These are phyloP conservation scores for Cerastis leucographa DNA, from an alignment of 2,888 invertebrate genomes.

Conservation along the genomic window DNA sequence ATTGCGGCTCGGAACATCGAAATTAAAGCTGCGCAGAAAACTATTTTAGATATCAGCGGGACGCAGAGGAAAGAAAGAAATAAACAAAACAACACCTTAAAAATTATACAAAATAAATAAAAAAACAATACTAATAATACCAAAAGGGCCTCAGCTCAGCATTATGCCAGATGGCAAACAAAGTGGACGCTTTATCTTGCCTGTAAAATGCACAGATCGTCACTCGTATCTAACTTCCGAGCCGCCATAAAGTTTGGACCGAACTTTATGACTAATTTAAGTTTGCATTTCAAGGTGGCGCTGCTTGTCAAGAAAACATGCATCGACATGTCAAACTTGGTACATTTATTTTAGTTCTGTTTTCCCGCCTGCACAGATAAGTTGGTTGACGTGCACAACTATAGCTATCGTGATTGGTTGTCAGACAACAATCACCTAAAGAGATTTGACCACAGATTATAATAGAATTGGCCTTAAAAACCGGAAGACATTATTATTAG, in stretches of 20 bases:
- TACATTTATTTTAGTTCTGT: background rate
- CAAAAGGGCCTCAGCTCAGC: too few relatives aligned
- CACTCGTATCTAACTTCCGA: background rate
- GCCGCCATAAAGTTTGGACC: background rate
- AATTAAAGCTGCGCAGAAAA: background rate
- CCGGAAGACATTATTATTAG: background rate
- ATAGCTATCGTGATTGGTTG: background rate
- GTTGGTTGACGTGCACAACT: background rate
- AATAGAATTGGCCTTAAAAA: background rate
- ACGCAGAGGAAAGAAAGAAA: too few relatives aligned
- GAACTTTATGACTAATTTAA: background rate
- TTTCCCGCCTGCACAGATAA: background rate
- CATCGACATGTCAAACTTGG: background rate
- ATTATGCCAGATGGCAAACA: too few relatives aligned
- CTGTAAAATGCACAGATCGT: background rate
- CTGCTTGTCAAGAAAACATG: background rate
- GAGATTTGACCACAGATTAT: slow-evolving; percentile 1
- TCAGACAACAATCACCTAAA: background rate
- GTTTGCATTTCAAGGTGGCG: background rate
- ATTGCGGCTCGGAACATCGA: background rate
- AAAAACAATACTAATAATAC: too few relatives aligned
- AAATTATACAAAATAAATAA: too few relatives aligned
- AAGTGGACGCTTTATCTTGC: background rate
- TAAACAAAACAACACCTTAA: too few relatives aligned
- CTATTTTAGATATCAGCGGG: background rate